These are phyloP conservation scores for Hydroisotoma schaefferi DNA, from an alignment of 2,888 invertebrate species.

Conservation along the genomic window DNA sequence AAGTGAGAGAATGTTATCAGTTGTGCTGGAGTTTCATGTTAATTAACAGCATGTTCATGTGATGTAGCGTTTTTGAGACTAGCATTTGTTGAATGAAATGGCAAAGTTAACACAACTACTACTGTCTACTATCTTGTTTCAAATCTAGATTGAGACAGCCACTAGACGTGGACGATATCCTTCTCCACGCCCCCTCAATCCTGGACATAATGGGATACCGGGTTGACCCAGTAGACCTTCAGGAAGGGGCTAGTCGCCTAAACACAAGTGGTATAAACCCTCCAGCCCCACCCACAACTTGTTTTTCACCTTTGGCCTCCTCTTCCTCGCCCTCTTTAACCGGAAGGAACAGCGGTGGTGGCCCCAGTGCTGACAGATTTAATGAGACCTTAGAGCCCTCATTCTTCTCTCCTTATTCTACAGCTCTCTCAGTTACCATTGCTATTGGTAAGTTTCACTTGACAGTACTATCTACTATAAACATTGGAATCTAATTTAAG, in stretches of 20 bases:
- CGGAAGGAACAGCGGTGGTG: neutral
- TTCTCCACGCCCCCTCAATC: slow-evolving; percentile 2
- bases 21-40: too few relatives aligned
- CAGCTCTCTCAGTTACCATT: slow-evolving; percentile 86
- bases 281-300: slow-evolving; percentile 46
- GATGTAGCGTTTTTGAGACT: too few relatives aligned
- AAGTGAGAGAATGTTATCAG: too few relatives aligned
- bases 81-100: too few relatives aligned
- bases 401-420: slow-evolving; percentile 78
- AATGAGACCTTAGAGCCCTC: slow-evolving; percentile 36
- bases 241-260: neutral
- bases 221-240: neutral
- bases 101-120: too few relatives aligned
- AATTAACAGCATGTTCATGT: too few relatives aligned
- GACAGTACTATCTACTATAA: too few relatives aligned
- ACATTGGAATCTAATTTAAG: neutral
- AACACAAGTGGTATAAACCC: neutral
- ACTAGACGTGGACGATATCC: slow-evolving; percentile 6
- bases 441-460: slow-evolving; percentile 57
- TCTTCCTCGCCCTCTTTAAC: slow-evolving; percentile 25
- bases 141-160: slow-evolving; percentile 3
- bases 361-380: neutral
- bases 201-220: slow-evolving; percentile 11
- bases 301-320: slow-evolving; percentile 45
- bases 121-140: too few relatives aligned